A percentile compares a stretch with the other conserved stretches of the same genome.
Evolutionary conservation across 2,797 vertebrate species (phyloP).

Genomic region (Natrix natrix): DNA sequence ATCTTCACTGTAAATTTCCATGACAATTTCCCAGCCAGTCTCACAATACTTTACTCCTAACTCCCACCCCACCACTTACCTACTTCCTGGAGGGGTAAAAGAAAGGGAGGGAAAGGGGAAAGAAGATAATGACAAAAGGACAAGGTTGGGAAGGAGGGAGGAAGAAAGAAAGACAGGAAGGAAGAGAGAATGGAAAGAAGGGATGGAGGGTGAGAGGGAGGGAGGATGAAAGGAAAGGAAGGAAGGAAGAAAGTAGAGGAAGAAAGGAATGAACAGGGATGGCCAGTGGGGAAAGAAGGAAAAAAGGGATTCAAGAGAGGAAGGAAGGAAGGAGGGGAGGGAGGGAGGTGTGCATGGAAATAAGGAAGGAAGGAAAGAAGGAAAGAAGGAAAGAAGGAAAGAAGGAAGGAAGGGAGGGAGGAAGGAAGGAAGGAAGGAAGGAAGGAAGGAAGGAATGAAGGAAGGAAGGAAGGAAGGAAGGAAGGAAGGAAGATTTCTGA

Average conservation of each 20-base stretch:
- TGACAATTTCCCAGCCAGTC: not conserved
- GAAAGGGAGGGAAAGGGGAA: not conserved
- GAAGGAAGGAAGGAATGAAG: too few species aligned
- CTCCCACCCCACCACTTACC: not conserved
- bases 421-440: not conserved
- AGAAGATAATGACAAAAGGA: not conserved
- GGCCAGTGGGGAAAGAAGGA: too few species aligned
- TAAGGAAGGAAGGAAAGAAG: not conserved
- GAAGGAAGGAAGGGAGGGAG: too few species aligned
- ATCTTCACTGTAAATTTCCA: not conserved
- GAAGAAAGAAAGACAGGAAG: rapidly evolving
- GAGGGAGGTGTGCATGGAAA: not conserved
- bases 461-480: not conserved
- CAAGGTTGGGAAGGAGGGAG: not conserved
- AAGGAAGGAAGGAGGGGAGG: too few species aligned
- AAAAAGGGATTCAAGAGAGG: too few species aligned
- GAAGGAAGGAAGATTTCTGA: not conserved
- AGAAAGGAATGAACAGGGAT: not conserved
- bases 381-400: too few species aligned
- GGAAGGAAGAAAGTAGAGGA: too few species aligned
- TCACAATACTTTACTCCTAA: not conserved
- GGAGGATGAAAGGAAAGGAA: too few species aligned
- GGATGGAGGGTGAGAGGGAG: too few species aligned
- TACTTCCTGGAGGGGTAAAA: not conserved
- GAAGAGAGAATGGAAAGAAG: not conserved